phyloP scores from a whole-genome alignment of 1,140 invertebrate genomes.

The Pararge aegeria region DNA sequence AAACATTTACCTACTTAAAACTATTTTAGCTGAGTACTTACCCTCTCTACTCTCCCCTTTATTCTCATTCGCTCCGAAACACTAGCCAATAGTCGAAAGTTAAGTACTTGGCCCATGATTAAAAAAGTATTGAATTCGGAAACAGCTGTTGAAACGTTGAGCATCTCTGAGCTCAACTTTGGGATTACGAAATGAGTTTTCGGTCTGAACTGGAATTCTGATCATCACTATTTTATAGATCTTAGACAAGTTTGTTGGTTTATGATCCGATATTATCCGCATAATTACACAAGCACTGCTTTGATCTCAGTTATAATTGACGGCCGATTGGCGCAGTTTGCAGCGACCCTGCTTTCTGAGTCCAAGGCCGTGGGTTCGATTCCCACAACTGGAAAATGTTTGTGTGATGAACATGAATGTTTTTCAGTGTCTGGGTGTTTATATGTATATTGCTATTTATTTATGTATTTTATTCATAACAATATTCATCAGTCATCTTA shows the following conservation, averaged over 20 bases:
- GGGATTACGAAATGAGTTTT: conserved; percentile 10
- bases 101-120: conserved; percentile 20
- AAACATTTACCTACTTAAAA: neutral
- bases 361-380: too few relatives aligned
- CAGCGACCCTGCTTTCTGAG: too few relatives aligned
- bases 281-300: too few relatives aligned
- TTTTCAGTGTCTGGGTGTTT: too few relatives aligned
- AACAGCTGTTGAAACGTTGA: conserved; percentile 16
- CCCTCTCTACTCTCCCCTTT: neutral
- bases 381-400: too few relatives aligned
- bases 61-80: conserved; percentile 8
- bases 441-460: too few relatives aligned
- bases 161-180: conserved; percentile 14
- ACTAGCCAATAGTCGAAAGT: conserved; percentile 17
- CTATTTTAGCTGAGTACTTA: neutral
- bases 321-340: too few relatives aligned
- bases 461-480: too few relatives aligned
- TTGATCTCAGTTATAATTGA: too few relatives aligned
- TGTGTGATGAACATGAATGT: too few relatives aligned
- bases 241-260: neutral
- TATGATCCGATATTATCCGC: too few relatives aligned
- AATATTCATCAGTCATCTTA: too few relatives aligned
- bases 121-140: conserved; percentile 24
- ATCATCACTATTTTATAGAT: neutral
- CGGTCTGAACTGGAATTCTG: neutral